Base-by-base conservation (phyloP, 2,113 vertebrate genomes). In the Hypanus sabinus region DNA sequence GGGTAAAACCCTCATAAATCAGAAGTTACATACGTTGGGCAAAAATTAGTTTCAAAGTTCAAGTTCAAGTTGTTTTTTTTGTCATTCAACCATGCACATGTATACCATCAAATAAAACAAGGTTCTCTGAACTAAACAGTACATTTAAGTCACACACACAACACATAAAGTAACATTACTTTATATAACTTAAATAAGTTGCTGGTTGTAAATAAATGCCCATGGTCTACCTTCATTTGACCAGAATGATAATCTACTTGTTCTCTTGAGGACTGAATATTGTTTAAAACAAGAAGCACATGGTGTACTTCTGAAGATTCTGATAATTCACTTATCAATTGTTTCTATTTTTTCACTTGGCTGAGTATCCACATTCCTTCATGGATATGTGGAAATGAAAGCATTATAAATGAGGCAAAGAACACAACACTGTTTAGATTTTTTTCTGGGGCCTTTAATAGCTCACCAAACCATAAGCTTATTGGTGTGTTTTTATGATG, bases 271-370 rank as follows among this genome's bases (percentile, higher is more conserved):
- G n/a, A 38, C 65, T 92, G 33, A 71, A 33, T 65, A 92, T 92
- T 92, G 65, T 92, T 92, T 92, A 65, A 71, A 33, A 3, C 90
- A 92, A 65, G 65, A 46, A 38, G 33, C 33, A 36, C 68, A 46
- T 24, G 20, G 22, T 46, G 68, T 36, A 38, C 33, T 71, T 36
- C 90, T 10, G 20, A 38, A 9, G 65, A 92, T 92, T 46, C 36
- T 93, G 91, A 55, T 93, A 93, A 71, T 75, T 93, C 68, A 93
- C 10, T 93, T 93, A 33, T 24, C 91, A 30, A 93, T 93, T 93
- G 38, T 93, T 93, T 93, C 10, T 55, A 55, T 73, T 73, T 73
- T 55, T 55, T 73, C 91, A 93, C 91, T 73, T 73, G 91, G 7
- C 91, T 93, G 36, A 55, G 18, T 38, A 14, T 20, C 30, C 38